A percentile compares a stretch with the other conserved stretches of the same genome.
These are phyloP conservation scores for Myiotriccus ornatus DNA, from an alignment of 2,797 vertebrate genomes.

Conservation along the genomic window DNA sequence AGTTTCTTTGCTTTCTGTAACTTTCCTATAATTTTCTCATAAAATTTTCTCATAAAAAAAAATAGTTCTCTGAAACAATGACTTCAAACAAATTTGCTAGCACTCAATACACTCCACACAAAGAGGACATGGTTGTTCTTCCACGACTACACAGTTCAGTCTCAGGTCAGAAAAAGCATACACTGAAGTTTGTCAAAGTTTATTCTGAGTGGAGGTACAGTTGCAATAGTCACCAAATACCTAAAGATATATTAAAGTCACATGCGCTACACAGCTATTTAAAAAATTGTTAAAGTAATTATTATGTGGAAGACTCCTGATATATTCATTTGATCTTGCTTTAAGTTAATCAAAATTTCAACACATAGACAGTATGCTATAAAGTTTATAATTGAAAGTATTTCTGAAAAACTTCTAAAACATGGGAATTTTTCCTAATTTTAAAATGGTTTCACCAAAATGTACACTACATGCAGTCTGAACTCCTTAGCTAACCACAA, in stretches of 20 bases:
- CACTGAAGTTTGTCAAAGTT: background rate
- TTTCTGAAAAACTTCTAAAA: background rate
- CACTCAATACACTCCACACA: background rate
- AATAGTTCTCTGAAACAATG: background rate
- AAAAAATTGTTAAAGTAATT: background rate
- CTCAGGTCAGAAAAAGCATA: background rate
- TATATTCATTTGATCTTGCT: background rate
- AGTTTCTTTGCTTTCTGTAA: background rate
- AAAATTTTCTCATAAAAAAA: too few relatives aligned
- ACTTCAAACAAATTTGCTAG: background rate
- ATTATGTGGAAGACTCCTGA: background rate
- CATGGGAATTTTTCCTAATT: background rate
- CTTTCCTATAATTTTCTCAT: background rate
- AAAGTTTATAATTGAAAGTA: background rate
- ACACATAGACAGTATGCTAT: background rate
- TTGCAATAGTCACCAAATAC: background rate
- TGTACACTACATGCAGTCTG: background rate
- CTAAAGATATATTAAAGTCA: background rate
- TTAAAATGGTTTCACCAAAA: background rate
- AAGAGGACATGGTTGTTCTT: background rate
- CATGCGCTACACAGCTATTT: background rate
- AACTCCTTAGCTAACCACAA: background rate
- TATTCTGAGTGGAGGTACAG: rapidly evolving
- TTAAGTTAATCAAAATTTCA: background rate
- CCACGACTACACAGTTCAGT: background rate